phyloP scores from a whole-genome alignment of 2,888 invertebrate genomes.

The Hemithea aestivaria region DNA sequence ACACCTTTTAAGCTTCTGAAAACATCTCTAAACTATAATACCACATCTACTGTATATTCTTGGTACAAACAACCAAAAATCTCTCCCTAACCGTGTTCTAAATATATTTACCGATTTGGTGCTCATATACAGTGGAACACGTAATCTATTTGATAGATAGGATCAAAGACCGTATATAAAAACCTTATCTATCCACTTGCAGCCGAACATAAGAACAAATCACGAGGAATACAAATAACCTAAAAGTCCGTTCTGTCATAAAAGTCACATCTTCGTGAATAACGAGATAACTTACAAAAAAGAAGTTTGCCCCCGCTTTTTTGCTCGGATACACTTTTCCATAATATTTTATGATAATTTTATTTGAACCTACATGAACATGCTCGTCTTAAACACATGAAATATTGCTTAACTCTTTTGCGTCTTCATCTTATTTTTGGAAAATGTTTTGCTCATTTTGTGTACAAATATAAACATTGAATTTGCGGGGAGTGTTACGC shows the following conservation, averaged over 20 bases:
- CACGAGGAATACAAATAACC: slow-evolving; percentile 61
- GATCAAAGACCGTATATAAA: slow-evolving; percentile 33
- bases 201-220: slow-evolving; percentile 44
- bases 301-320: slow-evolving; percentile 53
- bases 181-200: slow-evolving; percentile 36
- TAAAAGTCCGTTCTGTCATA: slow-evolving; percentile 63
- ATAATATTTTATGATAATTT: slow-evolving; percentile 67
- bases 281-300: slow-evolving; percentile 69
- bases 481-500: slow-evolving; percentile 7
- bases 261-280: slow-evolving; percentile 71
- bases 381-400: slow-evolving; percentile 31
- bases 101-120: no score
- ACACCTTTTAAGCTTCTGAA: no score
- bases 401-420: slow-evolving; percentile 30
- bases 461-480: slow-evolving; percentile 21
- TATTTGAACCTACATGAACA: slow-evolving; percentile 54
- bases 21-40: no score
- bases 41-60: no score
- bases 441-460: slow-evolving; percentile 18
- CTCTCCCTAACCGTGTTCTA: no score
- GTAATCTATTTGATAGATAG: slow-evolving; percentile 39
- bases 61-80: no score
- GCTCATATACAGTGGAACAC: slow-evolving; percentile 22
- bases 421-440: slow-evolving; percentile 21
- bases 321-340: slow-evolving; percentile 54